Base-by-base conservation (phyloP, 2,888 invertebrate genomes). In the Harpalus rufipes region DNA sequence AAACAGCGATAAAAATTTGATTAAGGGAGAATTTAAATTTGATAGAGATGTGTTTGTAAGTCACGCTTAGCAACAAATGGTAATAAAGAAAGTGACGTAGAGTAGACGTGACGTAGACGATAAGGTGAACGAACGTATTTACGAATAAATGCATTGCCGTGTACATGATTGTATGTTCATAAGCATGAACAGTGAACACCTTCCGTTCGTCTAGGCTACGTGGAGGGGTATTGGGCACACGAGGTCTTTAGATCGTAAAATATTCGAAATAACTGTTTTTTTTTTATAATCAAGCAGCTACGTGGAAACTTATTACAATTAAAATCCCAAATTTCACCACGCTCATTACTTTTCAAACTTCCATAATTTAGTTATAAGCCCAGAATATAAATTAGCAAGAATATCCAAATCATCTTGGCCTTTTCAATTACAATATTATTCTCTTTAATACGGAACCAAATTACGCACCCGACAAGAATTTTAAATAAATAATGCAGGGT, bases 71-170 rank as follows among this genome's bases (percentile, higher is more conserved):
- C 58, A 78, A 78, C 56, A 78, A 76, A 51, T 51, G 44, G 21
- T 39, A 72, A 25, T 16, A 56, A 32, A 58, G 78, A 78, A 58
- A 78, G 18, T 78, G 58, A 78, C 56, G 58, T 25, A 51, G 56
- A 78, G n/a, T 56, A 65, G 58, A 78, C 56, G 58, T 25, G 58
- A 78, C 56, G 58, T 25, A 51, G 25, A 78, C 14, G 78, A 65
- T 41, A 65, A 81, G 81, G 81, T 81, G 14, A 81, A 63, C 41
- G 81, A 39, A 81, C 81, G 56, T 63, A 63, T 41, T 63, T 44
- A 41, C 41, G 21, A 39, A 51, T 81, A 81, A 81, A 10, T 68
- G 51, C 68, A 68, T 65, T 56, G 8, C 39, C 41, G 18, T 81
- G 44, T 81, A 44, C 65, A 68, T 80, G 39, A 80, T 61, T 41